A percentile compares a stretch with the other conserved stretches of the same genome.
Conservation (phyloP, 2,113 vertebrate species). For the Vulpes lagopus region DNA sequence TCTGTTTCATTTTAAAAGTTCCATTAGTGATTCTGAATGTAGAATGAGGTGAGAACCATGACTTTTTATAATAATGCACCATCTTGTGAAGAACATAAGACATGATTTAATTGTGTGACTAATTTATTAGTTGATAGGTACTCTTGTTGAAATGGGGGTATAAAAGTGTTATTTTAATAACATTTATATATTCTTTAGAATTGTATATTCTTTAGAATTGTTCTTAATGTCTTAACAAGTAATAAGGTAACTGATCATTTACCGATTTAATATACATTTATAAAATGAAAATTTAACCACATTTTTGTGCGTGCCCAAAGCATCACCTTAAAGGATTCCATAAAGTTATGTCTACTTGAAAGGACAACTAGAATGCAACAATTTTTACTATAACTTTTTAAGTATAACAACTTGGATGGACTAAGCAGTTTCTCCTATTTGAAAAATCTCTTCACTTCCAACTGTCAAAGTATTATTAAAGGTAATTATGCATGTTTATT, state of each 20-base stretch:
- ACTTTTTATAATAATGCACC: not conserved
- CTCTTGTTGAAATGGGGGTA: slow-evolving; percentile 13
- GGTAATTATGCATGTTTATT: slow-evolving; percentile 66
- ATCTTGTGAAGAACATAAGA: not conserved
- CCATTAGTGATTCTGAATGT: not conserved
- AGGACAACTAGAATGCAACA: not conserved
- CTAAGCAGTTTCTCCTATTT: slow-evolving; percentile 2
- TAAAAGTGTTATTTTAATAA: not conserved
- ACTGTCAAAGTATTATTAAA: slow-evolving; percentile 59
- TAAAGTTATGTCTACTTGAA: slow-evolving; percentile 37
- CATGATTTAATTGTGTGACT: not conserved
- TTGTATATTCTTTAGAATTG: slow-evolving; percentile 15
- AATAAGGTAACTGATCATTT: not conserved
- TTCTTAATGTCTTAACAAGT: not conserved
- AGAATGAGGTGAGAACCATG: not conserved
- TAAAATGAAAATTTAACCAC: slow-evolving; percentile 52
- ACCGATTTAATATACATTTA: slow-evolving; percentile 24
- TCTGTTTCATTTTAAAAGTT: slow-evolving; percentile 5
- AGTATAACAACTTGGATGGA: slow-evolving; percentile 25
- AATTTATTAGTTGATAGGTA: not conserved
- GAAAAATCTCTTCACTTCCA: slow-evolving; percentile 42
- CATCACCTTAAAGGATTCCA: slow-evolving; percentile 1
- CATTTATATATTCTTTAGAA: slow-evolving; percentile 10
- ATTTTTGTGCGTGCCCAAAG: slow-evolving; percentile 40
- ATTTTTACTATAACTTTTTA: not conserved